Conservation (phyloP, 2,113 vertebrate species). For the Oncorhynchus kisutch region DNA sequence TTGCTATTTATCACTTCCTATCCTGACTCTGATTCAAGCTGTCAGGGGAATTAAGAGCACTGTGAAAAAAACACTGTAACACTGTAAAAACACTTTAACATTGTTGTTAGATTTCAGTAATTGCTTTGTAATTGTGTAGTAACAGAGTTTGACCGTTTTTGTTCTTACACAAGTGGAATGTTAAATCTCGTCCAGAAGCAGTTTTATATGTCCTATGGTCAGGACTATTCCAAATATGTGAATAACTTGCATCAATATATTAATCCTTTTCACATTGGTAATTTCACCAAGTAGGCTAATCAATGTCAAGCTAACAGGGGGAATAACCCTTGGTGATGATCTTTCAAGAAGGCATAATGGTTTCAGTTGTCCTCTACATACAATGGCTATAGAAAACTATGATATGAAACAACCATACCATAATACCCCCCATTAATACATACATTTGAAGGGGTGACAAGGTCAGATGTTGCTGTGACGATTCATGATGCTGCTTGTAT, state of each 20-base stretch:
- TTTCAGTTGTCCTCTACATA: slow-evolving; percentile 15
- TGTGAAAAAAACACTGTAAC: too few relatives aligned
- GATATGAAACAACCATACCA: not conserved
- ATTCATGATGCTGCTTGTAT: too few relatives aligned
- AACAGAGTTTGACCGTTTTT: too few relatives aligned
- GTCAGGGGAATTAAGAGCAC: slow-evolving; percentile 52
- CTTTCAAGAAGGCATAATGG: not conserved
- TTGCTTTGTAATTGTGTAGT: too few relatives aligned
- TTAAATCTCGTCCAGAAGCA: too few relatives aligned
- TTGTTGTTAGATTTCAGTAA: too few relatives aligned
- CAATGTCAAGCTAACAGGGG: not conserved
- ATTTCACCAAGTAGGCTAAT: not conserved
- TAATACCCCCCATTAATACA: slow-evolving; percentile 6
- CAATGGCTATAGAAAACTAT: too few relatives aligned
- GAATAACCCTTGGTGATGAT: not conserved
- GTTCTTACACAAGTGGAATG: too few relatives aligned
- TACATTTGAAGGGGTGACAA: slow-evolving; percentile 34
- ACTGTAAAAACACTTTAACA: too few relatives aligned
- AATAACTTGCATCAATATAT: not conserved
- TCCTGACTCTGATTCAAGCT: slow-evolving; percentile 41
- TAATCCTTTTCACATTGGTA: not conserved
- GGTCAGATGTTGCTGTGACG: too few relatives aligned
- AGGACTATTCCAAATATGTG: not conserved
- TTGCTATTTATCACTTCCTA: not conserved
- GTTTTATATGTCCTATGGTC: too few relatives aligned